Evolutionary conservation across 2,113 vertebrate genomes (phyloP).

Genomic region (Gobio gobio): DNA sequence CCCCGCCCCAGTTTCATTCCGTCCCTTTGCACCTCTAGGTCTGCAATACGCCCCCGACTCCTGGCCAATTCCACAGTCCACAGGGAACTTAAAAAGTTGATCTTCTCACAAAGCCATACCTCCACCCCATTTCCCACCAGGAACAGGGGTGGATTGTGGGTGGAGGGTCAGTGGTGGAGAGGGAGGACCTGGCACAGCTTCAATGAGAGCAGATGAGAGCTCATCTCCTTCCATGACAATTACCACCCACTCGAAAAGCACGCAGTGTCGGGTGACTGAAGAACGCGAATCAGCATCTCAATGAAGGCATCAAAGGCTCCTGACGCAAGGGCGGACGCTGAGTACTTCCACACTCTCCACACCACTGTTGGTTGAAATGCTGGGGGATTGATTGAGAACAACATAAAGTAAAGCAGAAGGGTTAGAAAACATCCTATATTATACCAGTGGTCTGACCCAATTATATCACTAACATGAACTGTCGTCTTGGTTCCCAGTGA

Average conservation of each 20-base stretch:
- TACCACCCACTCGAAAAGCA: constrained; percentile 74
- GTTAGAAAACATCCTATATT: neutral
- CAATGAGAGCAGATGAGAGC: constrained; percentile 64
- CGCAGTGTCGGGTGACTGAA: constrained; percentile 54
- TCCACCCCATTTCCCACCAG: neutral
- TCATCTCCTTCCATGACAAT: constrained; percentile 69
- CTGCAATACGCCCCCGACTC: neutral
- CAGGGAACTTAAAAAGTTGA: constrained; percentile 67
- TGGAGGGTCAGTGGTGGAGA: constrained; percentile 28
- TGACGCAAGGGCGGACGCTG: neutral
- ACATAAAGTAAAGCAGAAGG: neutral
- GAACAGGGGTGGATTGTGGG: constrained; percentile 54
- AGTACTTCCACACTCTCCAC: constrained; percentile 17
- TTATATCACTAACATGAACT: neutral
- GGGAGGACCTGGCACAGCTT: constrained; percentile 51
- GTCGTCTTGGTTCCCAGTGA: neutral
- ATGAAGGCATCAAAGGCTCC: constrained; percentile 76
- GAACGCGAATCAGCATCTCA: constrained; percentile 74
- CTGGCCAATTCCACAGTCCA: constrained; percentile 8
- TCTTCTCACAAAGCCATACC: constrained; percentile 62
- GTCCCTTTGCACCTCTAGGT: constrained; percentile 36
- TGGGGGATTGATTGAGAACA: constrained; percentile 28
- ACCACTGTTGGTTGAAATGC: constrained; percentile 6
- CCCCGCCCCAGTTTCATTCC: constrained; percentile 60
- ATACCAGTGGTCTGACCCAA: no score